These are phyloP conservation scores for Gymnosoma rotundatum DNA, from an alignment of 2,888 invertebrate species.

Conservation along the genomic window DNA sequence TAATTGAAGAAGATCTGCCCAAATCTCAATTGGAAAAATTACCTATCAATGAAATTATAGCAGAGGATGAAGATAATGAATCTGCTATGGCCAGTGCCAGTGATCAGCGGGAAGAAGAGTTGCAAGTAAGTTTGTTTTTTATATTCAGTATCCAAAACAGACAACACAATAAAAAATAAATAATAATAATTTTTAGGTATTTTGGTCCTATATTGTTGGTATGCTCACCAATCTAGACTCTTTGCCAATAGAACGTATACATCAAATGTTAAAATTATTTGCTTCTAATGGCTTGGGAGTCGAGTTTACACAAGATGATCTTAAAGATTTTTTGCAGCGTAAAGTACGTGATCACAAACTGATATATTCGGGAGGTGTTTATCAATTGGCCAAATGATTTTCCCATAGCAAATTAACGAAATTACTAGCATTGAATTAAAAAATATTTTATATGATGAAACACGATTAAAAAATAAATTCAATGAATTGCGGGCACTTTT, in stretches of 20 bases:
- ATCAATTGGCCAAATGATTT: conserved; percentile 89
- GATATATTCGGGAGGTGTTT: conserved; percentile 92
- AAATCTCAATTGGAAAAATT: conserved; percentile 84
- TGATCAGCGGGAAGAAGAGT: conserved; percentile 96
- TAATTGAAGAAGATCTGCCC: conserved; percentile 87
- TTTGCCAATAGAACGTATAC: conserved; percentile 94
- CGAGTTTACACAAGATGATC: conserved; percentile 93
- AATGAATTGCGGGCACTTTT: conserved; percentile 52
- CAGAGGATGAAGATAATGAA: conserved; percentile 95
- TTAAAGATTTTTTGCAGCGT: conserved; percentile 93
- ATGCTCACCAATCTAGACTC: conserved; percentile 98
- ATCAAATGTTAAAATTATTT: conserved; percentile 98
- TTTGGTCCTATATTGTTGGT: conserved; percentile 98
- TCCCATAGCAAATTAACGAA: conserved; percentile 7
- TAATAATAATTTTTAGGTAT: conserved; percentile 81
- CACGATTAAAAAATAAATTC: conserved; percentile 52
- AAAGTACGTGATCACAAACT: conserved; percentile 96
- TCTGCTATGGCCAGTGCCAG: conserved; percentile 97
- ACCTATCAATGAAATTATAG: conserved; percentile 83
- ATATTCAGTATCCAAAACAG: not conserved
- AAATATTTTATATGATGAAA: conserved; percentile 37
- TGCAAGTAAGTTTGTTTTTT: conserved; percentile 85
- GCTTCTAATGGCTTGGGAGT: conserved; percentile 95
- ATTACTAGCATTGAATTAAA: conserved; percentile 19
- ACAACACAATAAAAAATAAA: too few relatives aligned